Evolutionary conservation across 2,797 vertebrate species (phyloP).

Genomic region (Liparis tanakae): DNA sequence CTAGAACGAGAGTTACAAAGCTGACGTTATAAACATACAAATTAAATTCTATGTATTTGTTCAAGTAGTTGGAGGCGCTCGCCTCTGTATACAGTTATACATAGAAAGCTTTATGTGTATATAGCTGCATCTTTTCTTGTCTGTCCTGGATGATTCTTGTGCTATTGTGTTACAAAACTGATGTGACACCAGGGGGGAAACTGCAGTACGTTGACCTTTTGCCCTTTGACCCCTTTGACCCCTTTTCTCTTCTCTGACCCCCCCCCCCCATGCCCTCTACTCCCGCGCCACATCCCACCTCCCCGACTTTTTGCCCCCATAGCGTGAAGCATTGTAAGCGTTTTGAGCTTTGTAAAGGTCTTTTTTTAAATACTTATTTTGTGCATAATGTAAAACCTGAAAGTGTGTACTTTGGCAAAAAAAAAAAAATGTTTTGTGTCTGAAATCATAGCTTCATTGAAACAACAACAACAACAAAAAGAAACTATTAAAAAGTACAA

Average conservation of each 20-base stretch:
- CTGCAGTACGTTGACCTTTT: slow-evolving; percentile 65
- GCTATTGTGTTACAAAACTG: slow-evolving; percentile 73
- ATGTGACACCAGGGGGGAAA: slow-evolving; percentile 72
- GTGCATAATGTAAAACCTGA: slow-evolving; percentile 84
- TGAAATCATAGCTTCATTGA: slow-evolving; percentile 81
- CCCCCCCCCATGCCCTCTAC: background rate
- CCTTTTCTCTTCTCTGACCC: slow-evolving; percentile 16
- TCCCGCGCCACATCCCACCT: slow-evolving; percentile 22
- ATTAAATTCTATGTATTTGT: slow-evolving; percentile 76
- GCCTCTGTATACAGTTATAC: slow-evolving; percentile 74
- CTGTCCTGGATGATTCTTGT: slow-evolving; percentile 77
- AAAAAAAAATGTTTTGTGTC: slow-evolving; percentile 80
- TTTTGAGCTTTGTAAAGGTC: slow-evolving; percentile 83
- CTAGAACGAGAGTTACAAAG: slow-evolving; percentile 67
- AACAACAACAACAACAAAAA: slow-evolving; percentile 65
- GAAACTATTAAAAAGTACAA: slow-evolving; percentile 68
- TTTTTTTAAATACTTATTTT: slow-evolving; percentile 84
- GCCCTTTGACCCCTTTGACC: slow-evolving; percentile 42
- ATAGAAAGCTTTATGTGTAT: slow-evolving; percentile 83
- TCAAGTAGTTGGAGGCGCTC: slow-evolving; percentile 70
- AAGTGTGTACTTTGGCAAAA: slow-evolving; percentile 81
- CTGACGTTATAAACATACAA: slow-evolving; percentile 71
- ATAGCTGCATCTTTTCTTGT: slow-evolving; percentile 77
- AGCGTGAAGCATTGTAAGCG: slow-evolving; percentile 81
- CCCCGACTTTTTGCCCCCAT: slow-evolving; percentile 52